Evolutionary conservation across 2,888 invertebrate species (phyloP).

Genomic region (Glaucopsyche alexis): DNA sequence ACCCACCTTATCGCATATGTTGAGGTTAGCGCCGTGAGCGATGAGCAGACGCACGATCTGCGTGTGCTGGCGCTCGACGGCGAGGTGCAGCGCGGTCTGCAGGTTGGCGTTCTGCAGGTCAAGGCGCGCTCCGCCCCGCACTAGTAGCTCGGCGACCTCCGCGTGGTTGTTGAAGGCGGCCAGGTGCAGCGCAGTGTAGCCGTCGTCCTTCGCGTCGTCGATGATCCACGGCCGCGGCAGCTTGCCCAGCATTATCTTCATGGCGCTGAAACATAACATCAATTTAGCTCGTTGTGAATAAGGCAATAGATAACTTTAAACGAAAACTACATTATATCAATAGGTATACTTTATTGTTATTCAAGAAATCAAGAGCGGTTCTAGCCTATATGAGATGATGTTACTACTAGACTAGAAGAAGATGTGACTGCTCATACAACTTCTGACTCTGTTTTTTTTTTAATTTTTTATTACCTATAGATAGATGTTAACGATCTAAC

Average conservation of each 20-base stretch:
- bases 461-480: too few relatives aligned
- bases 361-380: too few relatives aligned
- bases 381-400: too few relatives aligned
- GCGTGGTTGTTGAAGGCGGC: slow-evolving; percentile 98
- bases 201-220: slow-evolving; percentile 99
- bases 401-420: too few relatives aligned
- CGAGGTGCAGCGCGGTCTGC: slow-evolving; percentile 95
- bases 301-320: too few relatives aligned
- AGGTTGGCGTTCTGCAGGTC: slow-evolving; percentile 97
- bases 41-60: slow-evolving; percentile 97
- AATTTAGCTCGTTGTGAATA: not conserved
- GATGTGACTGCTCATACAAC: too few relatives aligned
- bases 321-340: too few relatives aligned
- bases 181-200: slow-evolving; percentile 96
- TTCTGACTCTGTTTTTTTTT: too few relatives aligned
- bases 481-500: too few relatives aligned
- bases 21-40: slow-evolving; percentile 94
- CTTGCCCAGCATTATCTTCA: slow-evolving; percentile 96
- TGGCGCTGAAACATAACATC: slow-evolving; percentile 85
- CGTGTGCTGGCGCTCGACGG: slow-evolving; percentile 98
- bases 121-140: slow-evolving; percentile 94
- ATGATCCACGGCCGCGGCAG: slow-evolving; percentile 97
- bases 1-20: slow-evolving; percentile 95
- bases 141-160: slow-evolving; percentile 95
- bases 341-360: too few relatives aligned